Evolutionary conservation across 2,797 vertebrate genomes (phyloP).

Genomic region (Dallia pectoralis): DNA sequence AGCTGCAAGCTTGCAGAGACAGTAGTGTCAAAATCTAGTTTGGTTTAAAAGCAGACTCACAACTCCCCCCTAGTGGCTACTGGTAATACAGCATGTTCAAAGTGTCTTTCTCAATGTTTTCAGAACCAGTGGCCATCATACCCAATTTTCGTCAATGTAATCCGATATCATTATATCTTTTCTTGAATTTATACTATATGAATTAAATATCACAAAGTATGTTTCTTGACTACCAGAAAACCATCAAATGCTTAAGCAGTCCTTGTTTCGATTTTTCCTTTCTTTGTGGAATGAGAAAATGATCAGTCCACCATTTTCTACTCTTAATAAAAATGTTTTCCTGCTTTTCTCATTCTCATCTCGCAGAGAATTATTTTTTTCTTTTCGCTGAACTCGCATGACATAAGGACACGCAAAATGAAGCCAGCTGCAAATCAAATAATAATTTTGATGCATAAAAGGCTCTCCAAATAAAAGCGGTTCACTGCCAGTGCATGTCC

Average conservation of each 20-base stretch:
- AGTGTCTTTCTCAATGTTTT: background rate
- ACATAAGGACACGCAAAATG: constrained; percentile 40
- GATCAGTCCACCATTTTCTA: constrained; percentile 12
- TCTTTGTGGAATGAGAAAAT: constrained; percentile 21
- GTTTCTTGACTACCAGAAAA: background rate
- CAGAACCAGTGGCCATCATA: background rate
- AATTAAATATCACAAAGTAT: background rate
- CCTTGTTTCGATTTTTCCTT: constrained; percentile 11
- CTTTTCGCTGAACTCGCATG: constrained; percentile 43
- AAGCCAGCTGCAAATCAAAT: constrained; percentile 55
- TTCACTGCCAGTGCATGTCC: background rate
- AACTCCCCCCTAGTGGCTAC: constrained; percentile 69
- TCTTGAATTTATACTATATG: background rate
- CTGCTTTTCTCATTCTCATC: constrained; percentile 52
- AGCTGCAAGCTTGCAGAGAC: constrained; percentile 6
- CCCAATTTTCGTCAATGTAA: background rate
- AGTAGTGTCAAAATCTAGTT: background rate
- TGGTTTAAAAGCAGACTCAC: constrained; percentile 18
- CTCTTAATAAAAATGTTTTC: constrained; percentile 28
- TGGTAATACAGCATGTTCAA: background rate
- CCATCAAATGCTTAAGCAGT: constrained; percentile 18
- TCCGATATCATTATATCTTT: background rate
- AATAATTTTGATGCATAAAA: constrained; percentile 32
- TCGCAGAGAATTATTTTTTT: constrained; percentile 51
- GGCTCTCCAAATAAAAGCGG: constrained; percentile 26